A percentile compares a stretch with the other conserved stretches of the same genome.
Evolutionary conservation across 2,113 vertebrate genomes (phyloP).

Genomic region (Elaphurus davidianus): DNA sequence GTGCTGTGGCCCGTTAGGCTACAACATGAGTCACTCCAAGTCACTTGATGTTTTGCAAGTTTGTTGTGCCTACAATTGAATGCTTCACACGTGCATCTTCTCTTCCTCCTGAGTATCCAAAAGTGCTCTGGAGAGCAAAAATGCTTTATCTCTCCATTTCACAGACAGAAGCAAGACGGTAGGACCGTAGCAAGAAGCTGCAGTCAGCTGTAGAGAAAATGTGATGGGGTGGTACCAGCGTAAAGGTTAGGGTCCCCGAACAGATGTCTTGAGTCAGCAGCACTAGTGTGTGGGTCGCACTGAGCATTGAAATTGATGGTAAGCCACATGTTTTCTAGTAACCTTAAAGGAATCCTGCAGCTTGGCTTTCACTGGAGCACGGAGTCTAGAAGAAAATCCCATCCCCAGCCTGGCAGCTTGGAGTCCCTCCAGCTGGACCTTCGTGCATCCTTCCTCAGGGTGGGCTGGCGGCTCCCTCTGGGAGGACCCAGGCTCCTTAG

Average conservation of each 20-base stretch:
- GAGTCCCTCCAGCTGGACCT: not conserved
- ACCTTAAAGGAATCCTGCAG: not conserved
- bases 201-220: not conserved
- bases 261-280: not conserved
- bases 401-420: not conserved
- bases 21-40: not conserved
- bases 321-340: not conserved
- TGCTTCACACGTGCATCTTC: not conserved
- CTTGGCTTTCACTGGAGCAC: not conserved
- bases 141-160: slow-evolving; percentile 27
- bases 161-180: not conserved
- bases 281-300: no score
- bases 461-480: not conserved
- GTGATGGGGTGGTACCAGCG: not conserved
- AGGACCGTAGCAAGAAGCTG: not conserved
- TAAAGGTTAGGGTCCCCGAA: not conserved
- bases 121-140: slow-evolving; percentile 34
- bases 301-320: not conserved
- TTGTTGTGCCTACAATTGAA: not conserved
- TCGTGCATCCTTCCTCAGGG: not conserved
- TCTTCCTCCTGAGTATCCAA: slow-evolving; percentile 43
- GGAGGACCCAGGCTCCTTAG: not conserved
- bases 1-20: fast-evolving
- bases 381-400: not conserved
- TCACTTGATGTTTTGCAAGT: not conserved